Conservation (phyloP, 2,797 vertebrate genomes). For the Sparus aurata region DNA sequence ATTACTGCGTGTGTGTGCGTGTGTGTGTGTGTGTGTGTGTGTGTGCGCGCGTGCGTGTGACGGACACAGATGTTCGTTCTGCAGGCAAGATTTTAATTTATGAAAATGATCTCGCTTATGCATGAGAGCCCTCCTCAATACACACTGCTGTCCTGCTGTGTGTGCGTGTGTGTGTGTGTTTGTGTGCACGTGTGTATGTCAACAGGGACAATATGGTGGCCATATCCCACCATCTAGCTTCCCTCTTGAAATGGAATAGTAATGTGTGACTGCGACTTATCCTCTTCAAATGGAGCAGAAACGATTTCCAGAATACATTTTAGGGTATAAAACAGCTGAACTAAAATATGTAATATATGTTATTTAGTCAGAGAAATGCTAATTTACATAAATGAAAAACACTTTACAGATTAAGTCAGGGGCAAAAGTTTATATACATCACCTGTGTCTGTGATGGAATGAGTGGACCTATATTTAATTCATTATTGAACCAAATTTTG, state of each 20-base stretch:
- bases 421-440: too few species aligned
- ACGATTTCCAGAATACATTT: not conserved
- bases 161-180: constrained; percentile 30
- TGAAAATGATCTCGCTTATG: constrained; percentile 97
- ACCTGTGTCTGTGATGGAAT: too few species aligned
- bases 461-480: too few species aligned
- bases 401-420: not conserved
- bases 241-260: constrained; percentile 51
- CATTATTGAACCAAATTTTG: too few species aligned
- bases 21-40: constrained; percentile 28
- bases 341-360: not conserved
- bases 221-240: constrained; percentile 73
- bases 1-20: constrained; percentile 53
- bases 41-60: constrained; percentile 61
- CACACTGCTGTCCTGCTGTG: constrained; percentile 52
- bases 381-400: not conserved
- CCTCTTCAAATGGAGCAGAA: not conserved
- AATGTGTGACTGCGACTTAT: constrained; percentile 22
- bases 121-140: constrained; percentile 88
- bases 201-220: constrained; percentile 77
- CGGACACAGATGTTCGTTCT: constrained; percentile 95
- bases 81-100: constrained; percentile 97
- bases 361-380: not conserved
- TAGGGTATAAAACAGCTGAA: not conserved
- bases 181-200: constrained; percentile 44